Evolutionary conservation across 2,113 vertebrate genomes (phyloP).

Genomic region (Salvelinus alpinus): DNA sequence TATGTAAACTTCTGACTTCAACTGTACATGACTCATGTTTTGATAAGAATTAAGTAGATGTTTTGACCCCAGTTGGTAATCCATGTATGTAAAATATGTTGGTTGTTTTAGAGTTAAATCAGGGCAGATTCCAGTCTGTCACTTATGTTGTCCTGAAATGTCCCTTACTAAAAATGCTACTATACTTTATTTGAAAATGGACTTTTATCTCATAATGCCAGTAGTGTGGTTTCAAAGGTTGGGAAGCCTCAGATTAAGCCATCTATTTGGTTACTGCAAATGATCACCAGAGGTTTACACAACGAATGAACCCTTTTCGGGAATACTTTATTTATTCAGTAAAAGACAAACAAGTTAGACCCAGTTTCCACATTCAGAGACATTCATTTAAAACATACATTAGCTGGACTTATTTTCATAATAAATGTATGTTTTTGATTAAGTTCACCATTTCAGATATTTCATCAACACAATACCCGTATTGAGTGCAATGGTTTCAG

Average conservation of each 20-base stretch:
- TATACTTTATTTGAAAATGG: background rate
- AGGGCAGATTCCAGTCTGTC: background rate
- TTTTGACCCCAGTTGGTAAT: no score
- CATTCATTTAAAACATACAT: background rate
- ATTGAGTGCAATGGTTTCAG: no score
- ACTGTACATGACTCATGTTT: no score
- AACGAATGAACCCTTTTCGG: slow-evolving; percentile 39
- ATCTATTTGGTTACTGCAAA: slow-evolving; percentile 41
- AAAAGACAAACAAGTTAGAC: slow-evolving; percentile 3
- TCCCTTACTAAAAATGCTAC: background rate
- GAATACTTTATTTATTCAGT: slow-evolving; percentile 27
- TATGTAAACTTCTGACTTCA: no score
- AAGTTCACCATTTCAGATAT: no score
- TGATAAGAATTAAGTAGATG: no score
- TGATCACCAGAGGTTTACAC: slow-evolving; percentile 41
- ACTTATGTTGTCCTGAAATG: no score
- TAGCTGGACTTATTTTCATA: background rate
- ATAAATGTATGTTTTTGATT: no score
- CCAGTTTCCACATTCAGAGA: background rate
- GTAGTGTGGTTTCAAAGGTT: no score
- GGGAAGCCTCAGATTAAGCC: no score
- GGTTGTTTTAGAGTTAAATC: background rate
- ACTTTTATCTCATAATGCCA: background rate
- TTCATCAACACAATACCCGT: no score
- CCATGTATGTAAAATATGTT: no score